Evolutionary conservation across 2,888 invertebrate genomes (phyloP), one percentile per base, ranked within the genome.

Genomic region (Heteromurus nitidus): DNA sequence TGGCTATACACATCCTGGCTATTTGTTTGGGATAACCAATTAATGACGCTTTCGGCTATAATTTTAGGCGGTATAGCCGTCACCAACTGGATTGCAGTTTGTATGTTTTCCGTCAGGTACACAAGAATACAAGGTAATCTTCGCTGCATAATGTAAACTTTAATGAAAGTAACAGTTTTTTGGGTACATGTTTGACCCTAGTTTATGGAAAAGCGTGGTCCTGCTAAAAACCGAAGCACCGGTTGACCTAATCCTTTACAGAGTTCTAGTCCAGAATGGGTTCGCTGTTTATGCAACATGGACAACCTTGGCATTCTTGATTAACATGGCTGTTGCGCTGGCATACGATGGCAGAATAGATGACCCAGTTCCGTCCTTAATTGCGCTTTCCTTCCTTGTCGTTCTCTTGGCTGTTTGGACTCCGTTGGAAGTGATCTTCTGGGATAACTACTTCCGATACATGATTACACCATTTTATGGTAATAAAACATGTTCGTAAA

Each of bases 21-120:
- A 1, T 80, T 80, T 44, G 18, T 80, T 30, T 80, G 80, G 80
- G 80, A 80, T 55, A 80, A 74, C 36, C 73, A 80, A 7, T 64
- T 44, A 5, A 68, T 80, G 69, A 75, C 80, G 0, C 36, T 62
- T 1, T 18, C 80, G 1, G 58, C 80, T 2, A 36, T 50, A 0
- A 16, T 30, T 13, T 18, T 80, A 18, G 44, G 47, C 2, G 36
- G 50, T 16, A 74, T 80, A 11, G 68, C 68, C 13, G 62, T 68
- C 0, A 80, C 80, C 1, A 80, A 75, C 47, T 80, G 80, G 80
- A 16, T 75, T 2, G 80, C 74, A 9, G 36, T 80, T 2, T 58
- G 42, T 18, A n/a, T 42, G 11, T 75, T 80, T 20, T 64, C 79
- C 18, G n/a, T 42, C 11, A 72, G 44, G 72, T 72, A 60, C 16